Evolutionary conservation across 1,140 invertebrate genomes (phyloP).

Genomic region (Drosophila erecta): DNA sequence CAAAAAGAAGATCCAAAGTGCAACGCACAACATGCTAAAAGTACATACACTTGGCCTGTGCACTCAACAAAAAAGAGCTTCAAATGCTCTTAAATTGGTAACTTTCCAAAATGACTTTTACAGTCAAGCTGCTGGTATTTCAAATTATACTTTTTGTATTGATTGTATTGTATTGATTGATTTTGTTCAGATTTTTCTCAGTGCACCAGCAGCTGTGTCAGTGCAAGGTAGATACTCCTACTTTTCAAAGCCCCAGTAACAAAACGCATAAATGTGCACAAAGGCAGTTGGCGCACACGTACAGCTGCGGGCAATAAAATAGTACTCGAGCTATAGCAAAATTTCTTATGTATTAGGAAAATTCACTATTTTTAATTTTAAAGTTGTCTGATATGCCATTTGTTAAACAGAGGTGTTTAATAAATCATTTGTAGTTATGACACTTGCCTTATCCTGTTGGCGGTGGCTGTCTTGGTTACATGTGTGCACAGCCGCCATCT

Average conservation of each 20-base stretch:
- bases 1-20: constrained; percentile 41
- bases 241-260: constrained; percentile 58
- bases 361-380: too few relatives aligned
- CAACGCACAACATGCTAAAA: constrained; percentile 60
- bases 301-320: background rate
- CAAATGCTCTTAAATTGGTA: too few relatives aligned
- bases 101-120: too few relatives aligned
- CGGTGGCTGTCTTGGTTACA: background rate
- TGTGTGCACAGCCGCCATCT: constrained; percentile 1
- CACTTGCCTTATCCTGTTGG: background rate
- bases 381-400: too few relatives aligned
- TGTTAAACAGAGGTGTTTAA: too few relatives aligned
- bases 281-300: constrained; percentile 20
- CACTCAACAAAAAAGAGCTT: background rate
- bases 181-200: background rate
- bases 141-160: too few relatives aligned
- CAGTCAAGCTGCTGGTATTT: too few relatives aligned
- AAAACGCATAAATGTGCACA: constrained; percentile 75
- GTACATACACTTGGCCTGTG: constrained; percentile 20
- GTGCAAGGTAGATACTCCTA: constrained; percentile 59
- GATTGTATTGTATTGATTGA: too few relatives aligned
- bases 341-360: background rate
- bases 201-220: constrained; percentile 28
- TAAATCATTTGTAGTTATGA: too few relatives aligned
- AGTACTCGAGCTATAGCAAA: background rate